These are phyloP conservation scores for Chanos chanos DNA, from an alignment of 2,797 vertebrate genomes.

Conservation along the genomic window DNA sequence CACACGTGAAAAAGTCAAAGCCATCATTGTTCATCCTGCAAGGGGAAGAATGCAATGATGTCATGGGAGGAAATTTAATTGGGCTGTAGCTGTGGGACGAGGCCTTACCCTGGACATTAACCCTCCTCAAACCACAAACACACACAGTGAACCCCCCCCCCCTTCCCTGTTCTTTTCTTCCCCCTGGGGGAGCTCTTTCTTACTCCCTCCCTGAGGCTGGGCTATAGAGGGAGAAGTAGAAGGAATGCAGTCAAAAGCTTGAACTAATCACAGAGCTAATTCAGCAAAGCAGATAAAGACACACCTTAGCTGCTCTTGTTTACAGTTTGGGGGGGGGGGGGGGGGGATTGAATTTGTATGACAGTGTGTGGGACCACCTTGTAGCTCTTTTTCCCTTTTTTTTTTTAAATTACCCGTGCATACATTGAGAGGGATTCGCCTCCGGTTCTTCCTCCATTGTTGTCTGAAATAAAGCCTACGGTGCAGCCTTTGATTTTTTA, in stretches of 20 bases:
- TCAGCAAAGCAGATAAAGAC: background rate
- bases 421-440: no score
- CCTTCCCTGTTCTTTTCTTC: conserved; percentile 50
- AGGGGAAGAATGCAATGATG: conserved; percentile 80
- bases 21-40: conserved; percentile 72
- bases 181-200: conserved; percentile 8
- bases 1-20: conserved; percentile 76
- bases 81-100: conserved; percentile 45
- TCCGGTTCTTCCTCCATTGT: no score
- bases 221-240: conserved; percentile 24
- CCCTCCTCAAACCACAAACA: conserved; percentile 9
- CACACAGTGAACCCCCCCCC: conserved; percentile 39
- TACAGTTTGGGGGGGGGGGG: background rate
- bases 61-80: conserved; percentile 78
- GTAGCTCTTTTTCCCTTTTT: no score
- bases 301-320: background rate
- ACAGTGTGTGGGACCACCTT: no score
- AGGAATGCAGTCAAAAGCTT: conserved; percentile 33
- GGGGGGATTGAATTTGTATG: no score
- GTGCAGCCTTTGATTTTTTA: no score
- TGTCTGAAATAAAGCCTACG: no score
- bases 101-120: conserved; percentile 22
- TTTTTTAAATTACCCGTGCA: no score
- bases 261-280: conserved; percentile 8
- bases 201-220: conserved; percentile 16